Conservation (phyloP, 2,113 vertebrate genomes). For the Prinia subflava region DNA sequence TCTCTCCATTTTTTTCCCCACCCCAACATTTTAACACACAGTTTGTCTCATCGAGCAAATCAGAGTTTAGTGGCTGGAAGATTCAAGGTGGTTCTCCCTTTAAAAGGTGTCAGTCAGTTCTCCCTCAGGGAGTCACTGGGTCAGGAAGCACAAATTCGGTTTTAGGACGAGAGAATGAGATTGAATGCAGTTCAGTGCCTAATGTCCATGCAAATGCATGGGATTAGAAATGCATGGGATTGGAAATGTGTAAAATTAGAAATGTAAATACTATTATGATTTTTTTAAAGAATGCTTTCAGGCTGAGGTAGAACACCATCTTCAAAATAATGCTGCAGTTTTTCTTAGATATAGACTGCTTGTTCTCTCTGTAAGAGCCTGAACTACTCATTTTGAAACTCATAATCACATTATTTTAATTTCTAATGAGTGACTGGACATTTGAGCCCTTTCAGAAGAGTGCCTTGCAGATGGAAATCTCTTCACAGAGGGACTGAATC, state of each 20-base stretch:
- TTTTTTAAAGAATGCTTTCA: not conserved
- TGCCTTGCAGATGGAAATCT: not conserved
- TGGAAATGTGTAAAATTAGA: not conserved
- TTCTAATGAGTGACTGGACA: not conserved
- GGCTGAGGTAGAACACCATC: not conserved
- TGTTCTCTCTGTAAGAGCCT: not conserved
- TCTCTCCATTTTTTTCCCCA: not conserved
- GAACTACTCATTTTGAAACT: not conserved
- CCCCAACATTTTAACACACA: not conserved
- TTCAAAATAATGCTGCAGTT: not conserved
- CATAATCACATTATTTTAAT: not conserved
- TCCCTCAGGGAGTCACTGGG: not conserved
- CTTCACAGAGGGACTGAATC: not conserved
- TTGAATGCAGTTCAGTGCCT: not conserved
- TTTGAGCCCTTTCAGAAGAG: not conserved
- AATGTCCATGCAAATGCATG: not conserved
- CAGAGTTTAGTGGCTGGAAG: not conserved
- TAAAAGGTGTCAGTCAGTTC: not conserved
- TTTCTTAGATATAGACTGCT: not conserved
- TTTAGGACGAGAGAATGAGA: not conserved
- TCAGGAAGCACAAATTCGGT: not conserved
- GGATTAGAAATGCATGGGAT: not conserved
- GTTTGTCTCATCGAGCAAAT: not conserved
- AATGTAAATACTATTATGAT: not conserved
- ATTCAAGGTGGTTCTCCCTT: not conserved